Evolutionary conservation across 2,797 vertebrate genomes (phyloP).

Genomic region (Rhynchotus rufescens): DNA sequence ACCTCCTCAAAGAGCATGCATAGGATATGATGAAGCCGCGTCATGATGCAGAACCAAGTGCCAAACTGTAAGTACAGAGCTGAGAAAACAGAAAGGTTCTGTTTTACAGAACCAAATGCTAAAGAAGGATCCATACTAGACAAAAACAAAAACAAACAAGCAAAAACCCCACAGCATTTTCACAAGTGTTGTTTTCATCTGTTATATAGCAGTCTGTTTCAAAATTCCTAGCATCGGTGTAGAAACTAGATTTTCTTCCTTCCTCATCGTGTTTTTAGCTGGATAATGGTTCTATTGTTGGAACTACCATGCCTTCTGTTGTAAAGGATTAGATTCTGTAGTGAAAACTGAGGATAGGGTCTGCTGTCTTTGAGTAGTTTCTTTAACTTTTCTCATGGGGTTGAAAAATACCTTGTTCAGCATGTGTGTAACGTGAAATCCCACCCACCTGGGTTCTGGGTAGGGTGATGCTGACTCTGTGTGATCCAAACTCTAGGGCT

Average conservation of each 20-base stretch:
- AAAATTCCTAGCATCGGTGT: neutral
- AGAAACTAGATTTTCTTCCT: neutral
- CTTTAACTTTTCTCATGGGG: neutral
- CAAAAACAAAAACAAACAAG: neutral
- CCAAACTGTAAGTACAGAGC: neutral
- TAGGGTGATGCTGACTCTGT: neutral
- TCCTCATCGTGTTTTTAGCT: neutral
- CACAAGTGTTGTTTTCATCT: neutral
- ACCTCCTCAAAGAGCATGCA: neutral
- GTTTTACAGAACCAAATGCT: neutral
- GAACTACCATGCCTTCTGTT: neutral
- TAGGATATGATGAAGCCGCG: accelerated
- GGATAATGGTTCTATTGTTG: neutral
- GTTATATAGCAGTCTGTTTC: neutral
- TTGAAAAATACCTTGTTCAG: neutral
- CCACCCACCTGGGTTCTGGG: neutral
- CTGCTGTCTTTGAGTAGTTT: neutral
- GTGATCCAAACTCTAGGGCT: neutral
- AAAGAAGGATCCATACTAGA: neutral
- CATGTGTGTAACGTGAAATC: neutral
- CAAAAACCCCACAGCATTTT: neutral
- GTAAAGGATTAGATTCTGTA: neutral
- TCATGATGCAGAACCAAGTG: neutral
- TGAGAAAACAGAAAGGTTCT: neutral
- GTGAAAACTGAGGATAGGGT: neutral